Evolutionary conservation across 1,140 invertebrate genomes (phyloP).

Genomic region (Leptopilina boulardi): DNA sequence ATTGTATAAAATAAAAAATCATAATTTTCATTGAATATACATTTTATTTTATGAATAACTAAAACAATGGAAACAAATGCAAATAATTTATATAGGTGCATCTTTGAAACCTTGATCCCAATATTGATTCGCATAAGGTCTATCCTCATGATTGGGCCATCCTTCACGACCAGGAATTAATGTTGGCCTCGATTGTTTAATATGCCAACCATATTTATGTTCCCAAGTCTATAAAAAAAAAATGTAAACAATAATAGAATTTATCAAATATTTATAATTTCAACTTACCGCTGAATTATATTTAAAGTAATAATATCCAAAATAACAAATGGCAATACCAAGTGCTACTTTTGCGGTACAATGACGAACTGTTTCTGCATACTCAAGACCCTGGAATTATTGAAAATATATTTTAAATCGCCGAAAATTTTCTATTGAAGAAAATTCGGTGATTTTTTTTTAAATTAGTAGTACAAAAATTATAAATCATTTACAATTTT

Average conservation of each 20-base stretch:
- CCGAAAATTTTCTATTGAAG: no score
- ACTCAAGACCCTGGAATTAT: constrained; percentile 76
- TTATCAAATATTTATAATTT: background rate
- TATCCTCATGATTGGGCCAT: constrained; percentile 79
- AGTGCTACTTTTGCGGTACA: constrained; percentile 81
- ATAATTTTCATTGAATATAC: background rate
- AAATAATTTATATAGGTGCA: constrained; percentile 73
- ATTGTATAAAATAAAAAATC: no score
- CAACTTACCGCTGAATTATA: constrained; percentile 85
- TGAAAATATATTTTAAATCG: background rate
- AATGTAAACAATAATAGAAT: constrained; percentile 39
- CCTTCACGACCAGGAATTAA: constrained; percentile 81
- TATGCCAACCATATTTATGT: constrained; percentile 79
- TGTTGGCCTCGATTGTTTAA: constrained; percentile 68
- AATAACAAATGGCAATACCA: constrained; percentile 74
- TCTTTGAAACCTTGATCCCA: constrained; percentile 82
- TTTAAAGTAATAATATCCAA: constrained; percentile 84
- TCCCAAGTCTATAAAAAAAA: constrained; percentile 80
- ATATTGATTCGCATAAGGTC: constrained; percentile 79
- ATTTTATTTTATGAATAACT: constrained; percentile 22
- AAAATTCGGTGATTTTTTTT: constrained; percentile 42
- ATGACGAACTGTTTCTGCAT: constrained; percentile 78
- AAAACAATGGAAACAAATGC: background rate
- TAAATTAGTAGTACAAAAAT: constrained; percentile 63
- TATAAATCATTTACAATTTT: constrained; percentile 76